phyloP scores from a whole-genome alignment of 2,113 vertebrate genomes.

The Sardina pilchardus region DNA sequence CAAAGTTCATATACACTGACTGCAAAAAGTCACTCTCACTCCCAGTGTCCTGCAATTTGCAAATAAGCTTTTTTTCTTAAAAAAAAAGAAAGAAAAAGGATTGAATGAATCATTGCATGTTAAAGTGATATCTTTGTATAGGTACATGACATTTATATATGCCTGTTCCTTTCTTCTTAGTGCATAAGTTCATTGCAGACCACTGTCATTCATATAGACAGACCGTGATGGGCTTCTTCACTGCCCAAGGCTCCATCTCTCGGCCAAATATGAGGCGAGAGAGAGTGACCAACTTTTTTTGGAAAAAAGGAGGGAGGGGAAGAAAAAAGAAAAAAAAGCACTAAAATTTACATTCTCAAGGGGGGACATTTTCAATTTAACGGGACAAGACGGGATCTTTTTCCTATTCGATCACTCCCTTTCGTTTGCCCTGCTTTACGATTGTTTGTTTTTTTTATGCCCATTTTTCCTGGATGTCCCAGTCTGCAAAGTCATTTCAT shows the following conservation, averaged over 20 bases:
- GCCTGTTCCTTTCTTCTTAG: constrained; percentile 74
- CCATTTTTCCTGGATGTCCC: constrained; percentile 66
- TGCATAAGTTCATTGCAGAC: constrained; percentile 77
- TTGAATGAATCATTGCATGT: constrained; percentile 70
- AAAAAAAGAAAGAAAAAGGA: constrained; percentile 37
- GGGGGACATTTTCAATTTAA: constrained; percentile 53
- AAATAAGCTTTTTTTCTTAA: constrained; percentile 27
- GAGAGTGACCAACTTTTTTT: not conserved
- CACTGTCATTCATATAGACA: constrained; percentile 65
- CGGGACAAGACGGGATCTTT: constrained; percentile 54
- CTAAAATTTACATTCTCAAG: constrained; percentile 62
- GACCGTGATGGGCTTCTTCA: constrained; percentile 58
- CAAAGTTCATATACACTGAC: constrained; percentile 37
- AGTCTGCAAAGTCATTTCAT: constrained; percentile 65
- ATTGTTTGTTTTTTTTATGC: constrained; percentile 50
- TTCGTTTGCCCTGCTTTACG: constrained; percentile 57
- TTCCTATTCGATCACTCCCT: constrained; percentile 59
- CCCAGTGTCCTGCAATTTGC: constrained; percentile 34
- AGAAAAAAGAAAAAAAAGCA: constrained; percentile 39
- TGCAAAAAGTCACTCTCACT: constrained; percentile 21
- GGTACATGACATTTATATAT: constrained; percentile 71
- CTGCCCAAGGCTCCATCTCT: constrained; percentile 60
- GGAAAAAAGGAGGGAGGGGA: not conserved
- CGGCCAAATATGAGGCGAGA: constrained; percentile 30
- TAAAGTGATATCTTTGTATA: constrained; percentile 76